phyloP scores from a whole-genome alignment of 1,140 invertebrate genomes.

The Hypsibius dujardini region DNA sequence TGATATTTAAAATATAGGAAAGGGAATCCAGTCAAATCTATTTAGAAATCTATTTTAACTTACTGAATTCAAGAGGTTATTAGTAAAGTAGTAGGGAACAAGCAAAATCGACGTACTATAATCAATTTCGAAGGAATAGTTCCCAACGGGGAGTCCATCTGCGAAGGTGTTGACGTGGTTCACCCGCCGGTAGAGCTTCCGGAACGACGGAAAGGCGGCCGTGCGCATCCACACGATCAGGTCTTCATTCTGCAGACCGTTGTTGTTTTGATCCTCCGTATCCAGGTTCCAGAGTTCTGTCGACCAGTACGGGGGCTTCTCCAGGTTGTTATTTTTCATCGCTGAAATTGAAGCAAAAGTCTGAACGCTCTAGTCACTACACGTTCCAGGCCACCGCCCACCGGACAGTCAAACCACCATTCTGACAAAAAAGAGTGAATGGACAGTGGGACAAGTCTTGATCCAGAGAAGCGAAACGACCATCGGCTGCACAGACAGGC shows the following conservation, averaged over 20 bases:
- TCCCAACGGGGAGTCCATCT: conserved; percentile 51
- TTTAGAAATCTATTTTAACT: no score
- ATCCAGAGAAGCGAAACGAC: no score
- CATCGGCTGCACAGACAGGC: no score
- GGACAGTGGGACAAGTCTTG: no score
- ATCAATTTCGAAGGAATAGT: conserved; percentile 52
- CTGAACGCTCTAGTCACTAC: not conserved
- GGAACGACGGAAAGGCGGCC: conserved; percentile 78
- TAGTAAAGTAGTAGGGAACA: conserved; percentile 18
- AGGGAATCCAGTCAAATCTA: no score
- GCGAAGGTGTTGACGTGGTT: conserved; percentile 47
- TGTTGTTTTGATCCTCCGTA: conserved; percentile 48
- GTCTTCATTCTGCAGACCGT: conserved; percentile 91
- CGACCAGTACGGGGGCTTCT: conserved; percentile 51
- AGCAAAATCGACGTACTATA: conserved; percentile 42
- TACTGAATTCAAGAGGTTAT: no score
- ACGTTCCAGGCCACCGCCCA: not conserved
- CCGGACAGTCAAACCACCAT: no score
- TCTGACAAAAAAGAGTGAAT: no score
- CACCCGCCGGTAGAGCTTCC: conserved; percentile 74
- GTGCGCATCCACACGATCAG: conserved; percentile 98
- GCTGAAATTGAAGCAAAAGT: conserved; percentile 20
- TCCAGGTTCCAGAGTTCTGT: conserved; percentile 59
- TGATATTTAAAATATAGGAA: no score
- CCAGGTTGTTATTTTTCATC: conserved; percentile 23